Evolutionary conservation across 2,797 vertebrate genomes (phyloP).

Genomic region (Eulemur coronatus): DNA sequence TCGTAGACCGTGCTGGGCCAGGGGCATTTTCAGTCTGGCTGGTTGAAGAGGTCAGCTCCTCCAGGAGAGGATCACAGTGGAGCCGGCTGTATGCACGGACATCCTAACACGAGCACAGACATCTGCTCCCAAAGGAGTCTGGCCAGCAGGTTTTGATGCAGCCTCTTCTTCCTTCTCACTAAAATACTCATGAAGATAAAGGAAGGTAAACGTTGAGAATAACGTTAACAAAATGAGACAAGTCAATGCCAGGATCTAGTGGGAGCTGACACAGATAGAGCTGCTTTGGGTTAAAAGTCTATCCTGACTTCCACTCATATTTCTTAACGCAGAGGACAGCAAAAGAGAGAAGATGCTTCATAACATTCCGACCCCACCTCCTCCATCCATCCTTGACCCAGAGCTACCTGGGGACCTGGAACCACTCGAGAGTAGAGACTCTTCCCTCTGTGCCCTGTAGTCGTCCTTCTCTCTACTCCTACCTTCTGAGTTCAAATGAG

Average conservation of each 20-base stretch:
- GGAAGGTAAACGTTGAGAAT: background rate
- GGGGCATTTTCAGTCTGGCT: background rate
- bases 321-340: background rate
- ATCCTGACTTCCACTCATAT: background rate
- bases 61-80: background rate
- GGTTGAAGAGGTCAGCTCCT: background rate
- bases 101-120: background rate
- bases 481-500: background rate
- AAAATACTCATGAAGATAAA: background rate
- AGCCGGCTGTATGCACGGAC: background rate
- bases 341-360: background rate
- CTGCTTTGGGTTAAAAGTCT: background rate
- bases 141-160: background rate
- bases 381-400: background rate
- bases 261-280: background rate
- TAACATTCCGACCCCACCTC: rapidly evolving
- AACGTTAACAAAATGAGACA: background rate
- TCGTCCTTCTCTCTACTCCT: background rate
- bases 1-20: too few relatives aligned
- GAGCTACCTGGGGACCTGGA: background rate
- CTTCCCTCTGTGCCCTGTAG: background rate
- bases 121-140: background rate
- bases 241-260: background rate
- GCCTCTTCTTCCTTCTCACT: background rate
- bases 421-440: too few relatives aligned